These are phyloP conservation scores for Pocillopora grandis DNA, from an alignment of 92 coral and sea anemone genomes.

Conservation along the genomic window DNA sequence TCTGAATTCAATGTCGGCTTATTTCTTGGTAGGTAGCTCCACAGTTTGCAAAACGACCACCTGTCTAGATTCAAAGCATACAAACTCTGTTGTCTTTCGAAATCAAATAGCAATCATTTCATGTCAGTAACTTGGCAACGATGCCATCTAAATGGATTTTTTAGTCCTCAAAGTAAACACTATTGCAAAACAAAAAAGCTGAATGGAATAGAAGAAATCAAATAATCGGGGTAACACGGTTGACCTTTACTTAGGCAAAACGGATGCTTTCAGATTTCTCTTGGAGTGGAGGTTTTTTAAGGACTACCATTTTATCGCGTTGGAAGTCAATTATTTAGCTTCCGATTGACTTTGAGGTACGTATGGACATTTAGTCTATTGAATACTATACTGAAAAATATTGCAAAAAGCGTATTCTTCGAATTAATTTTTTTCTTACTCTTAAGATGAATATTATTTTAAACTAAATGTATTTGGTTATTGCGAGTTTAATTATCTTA, in stretches of 20 bases:
- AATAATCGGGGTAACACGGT: not conserved
- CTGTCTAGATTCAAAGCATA: not conserved
- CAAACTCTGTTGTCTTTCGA: not conserved
- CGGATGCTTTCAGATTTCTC: not conserved
- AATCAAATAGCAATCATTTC: not conserved
- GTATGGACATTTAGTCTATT: no score
- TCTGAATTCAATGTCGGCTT: not conserved
- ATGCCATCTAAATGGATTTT: constrained; percentile 1
- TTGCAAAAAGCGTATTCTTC: no score
- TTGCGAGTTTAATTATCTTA: not conserved
- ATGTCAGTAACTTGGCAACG: constrained; percentile 19
- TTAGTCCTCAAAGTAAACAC: constrained; percentile 8
- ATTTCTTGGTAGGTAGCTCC: not conserved
- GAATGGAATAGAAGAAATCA: not conserved
- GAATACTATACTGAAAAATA: no score
- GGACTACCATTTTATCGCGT: no score
- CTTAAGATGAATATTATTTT: no score
- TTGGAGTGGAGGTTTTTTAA: no score
- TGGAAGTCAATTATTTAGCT: no score
- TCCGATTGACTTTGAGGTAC: no score
- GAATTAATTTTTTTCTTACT: no score
- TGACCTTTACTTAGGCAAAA: not conserved
- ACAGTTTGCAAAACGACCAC: not conserved
- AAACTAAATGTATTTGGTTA: not conserved
- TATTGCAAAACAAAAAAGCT: not conserved